Evolutionary conservation across 2,888 invertebrate genomes (phyloP).

Genomic region (Chrysina gloriosa): DNA sequence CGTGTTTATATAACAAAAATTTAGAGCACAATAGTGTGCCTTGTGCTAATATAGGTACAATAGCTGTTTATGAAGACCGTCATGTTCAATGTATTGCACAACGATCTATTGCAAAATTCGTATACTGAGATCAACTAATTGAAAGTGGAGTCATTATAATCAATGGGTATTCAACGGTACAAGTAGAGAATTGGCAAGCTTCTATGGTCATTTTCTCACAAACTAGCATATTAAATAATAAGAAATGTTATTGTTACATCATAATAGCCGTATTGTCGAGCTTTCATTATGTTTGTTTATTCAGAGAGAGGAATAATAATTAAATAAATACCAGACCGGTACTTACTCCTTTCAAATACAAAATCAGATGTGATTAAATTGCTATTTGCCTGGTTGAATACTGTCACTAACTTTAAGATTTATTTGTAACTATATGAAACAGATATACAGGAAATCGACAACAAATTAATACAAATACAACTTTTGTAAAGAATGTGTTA

Average conservation of each 20-base stretch:
- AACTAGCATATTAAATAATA: conserved; percentile 5
- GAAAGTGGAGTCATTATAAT: conserved; percentile 9
- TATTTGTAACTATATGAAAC: too few species aligned
- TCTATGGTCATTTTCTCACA: neutral
- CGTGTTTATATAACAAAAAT: neutral
- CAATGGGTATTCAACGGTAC: conserved; percentile 17
- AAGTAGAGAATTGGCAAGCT: conserved; percentile 13
- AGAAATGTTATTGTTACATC: conserved; percentile 10
- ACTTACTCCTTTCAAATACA: too few species aligned
- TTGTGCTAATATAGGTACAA: neutral
- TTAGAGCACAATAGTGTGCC: conserved; percentile 7
- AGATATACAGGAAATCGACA: too few species aligned
- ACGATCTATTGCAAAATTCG: conserved; percentile 21
- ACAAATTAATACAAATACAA: too few species aligned
- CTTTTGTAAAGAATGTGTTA: too few species aligned
- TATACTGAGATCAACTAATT: neutral
- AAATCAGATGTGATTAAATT: too few species aligned
- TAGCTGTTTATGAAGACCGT: neutral
- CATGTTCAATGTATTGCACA: conserved; percentile 13
- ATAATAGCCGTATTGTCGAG: neutral
- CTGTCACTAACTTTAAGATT: too few species aligned
- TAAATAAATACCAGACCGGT: too few species aligned
- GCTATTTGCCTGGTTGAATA: too few species aligned
- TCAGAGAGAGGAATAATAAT: too few species aligned
- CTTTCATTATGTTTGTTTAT: too few species aligned